phyloP scores from a whole-genome alignment of 2,888 invertebrate genomes.

The Steinernema scapterisci region DNA sequence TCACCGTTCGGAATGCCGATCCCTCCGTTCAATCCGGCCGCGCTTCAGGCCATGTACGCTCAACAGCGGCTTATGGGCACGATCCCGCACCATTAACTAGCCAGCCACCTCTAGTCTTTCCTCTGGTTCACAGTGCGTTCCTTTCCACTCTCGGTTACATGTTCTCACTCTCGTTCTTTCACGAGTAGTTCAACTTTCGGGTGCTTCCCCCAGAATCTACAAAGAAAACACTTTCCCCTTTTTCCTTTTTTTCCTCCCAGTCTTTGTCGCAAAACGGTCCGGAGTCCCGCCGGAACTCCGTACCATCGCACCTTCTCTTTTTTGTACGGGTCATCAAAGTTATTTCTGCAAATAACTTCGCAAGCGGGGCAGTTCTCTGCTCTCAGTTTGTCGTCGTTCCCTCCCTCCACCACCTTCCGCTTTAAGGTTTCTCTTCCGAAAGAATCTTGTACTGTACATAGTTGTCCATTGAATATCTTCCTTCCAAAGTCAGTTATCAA shows the following conservation, averaged over 20 bases:
- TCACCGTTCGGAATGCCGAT: neutral
- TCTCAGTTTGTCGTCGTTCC: neutral
- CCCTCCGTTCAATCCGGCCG: slow-evolving; percentile 22
- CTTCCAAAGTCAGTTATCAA: slow-evolving; percentile 9
- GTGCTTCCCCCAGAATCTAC: neutral
- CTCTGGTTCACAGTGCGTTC: too few species aligned
- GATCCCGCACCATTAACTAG: slow-evolving; percentile 10
- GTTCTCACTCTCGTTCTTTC: slow-evolving; percentile 25
- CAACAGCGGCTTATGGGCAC: slow-evolving; percentile 24
- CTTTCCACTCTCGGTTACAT: slow-evolving; percentile 19
- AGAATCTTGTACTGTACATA: slow-evolving; percentile 13
- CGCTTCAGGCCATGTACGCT: slow-evolving; percentile 21
- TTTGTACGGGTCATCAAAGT: slow-evolving; percentile 11
- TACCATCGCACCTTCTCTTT: slow-evolving; percentile 17
- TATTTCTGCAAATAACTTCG: neutral
- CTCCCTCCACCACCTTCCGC: slow-evolving; percentile 9
- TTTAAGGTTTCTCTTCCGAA: slow-evolving; percentile 14
- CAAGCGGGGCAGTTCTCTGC: neutral
- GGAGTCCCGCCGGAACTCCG: neutral
- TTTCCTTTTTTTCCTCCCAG: neutral
- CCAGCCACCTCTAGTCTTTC: slow-evolving; percentile 3
- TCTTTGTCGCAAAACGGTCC: slow-evolving; percentile 16
- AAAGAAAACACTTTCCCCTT: neutral
- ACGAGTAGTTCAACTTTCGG: slow-evolving; percentile 24
- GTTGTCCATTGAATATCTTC: slow-evolving; percentile 1